Percentiles rank a stretch among this genome's conserved stretches.
phyloP scores from a whole-genome alignment of 2,888 invertebrate species.

The Serripes groenlandicus region DNA sequence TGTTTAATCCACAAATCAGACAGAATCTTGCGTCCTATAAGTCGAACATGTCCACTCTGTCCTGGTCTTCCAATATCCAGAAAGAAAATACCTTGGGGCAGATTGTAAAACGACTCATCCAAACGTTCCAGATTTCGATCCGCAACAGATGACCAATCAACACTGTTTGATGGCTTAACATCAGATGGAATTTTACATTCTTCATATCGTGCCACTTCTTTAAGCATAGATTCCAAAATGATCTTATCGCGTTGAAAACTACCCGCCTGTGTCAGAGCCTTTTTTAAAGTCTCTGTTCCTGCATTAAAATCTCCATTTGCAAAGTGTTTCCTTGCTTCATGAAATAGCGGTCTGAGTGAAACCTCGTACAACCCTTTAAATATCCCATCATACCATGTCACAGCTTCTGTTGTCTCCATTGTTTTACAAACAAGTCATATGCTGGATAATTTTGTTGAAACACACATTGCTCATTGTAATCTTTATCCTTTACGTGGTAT shows the following conservation, averaged over 20 bases:
- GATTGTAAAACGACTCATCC: constrained; percentile 56
- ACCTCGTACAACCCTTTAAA: constrained; percentile 73
- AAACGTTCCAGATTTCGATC: constrained; percentile 51
- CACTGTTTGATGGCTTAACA: constrained; percentile 7
- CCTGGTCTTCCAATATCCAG: constrained; percentile 60
- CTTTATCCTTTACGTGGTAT: too few relatives aligned
- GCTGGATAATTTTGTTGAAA: too few relatives aligned
- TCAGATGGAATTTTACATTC: constrained; percentile 46
- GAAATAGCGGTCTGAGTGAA: constrained; percentile 57
- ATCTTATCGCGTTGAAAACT: constrained; percentile 57
- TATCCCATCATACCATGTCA: constrained; percentile 73
- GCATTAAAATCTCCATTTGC: constrained; percentile 57
- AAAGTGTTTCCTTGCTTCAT: constrained; percentile 56
- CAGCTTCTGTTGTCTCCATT: constrained; percentile 55
- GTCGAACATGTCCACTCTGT: constrained; percentile 32
- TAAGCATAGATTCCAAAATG: constrained; percentile 58
- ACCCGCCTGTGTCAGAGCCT: constrained; percentile 43
- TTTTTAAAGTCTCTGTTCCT: constrained; percentile 50
- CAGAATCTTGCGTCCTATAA: constrained; percentile 71
- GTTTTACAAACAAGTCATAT: too few relatives aligned
- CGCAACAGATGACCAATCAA: constrained; percentile 60
- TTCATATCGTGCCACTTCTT: constrained; percentile 62
- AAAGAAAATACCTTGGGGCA: constrained; percentile 74
- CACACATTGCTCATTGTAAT: too few relatives aligned
- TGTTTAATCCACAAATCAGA: constrained; percentile 70